Evolutionary conservation across 2,113 vertebrate genomes (phyloP).

Genomic region (Scytalopus superciliaris): DNA sequence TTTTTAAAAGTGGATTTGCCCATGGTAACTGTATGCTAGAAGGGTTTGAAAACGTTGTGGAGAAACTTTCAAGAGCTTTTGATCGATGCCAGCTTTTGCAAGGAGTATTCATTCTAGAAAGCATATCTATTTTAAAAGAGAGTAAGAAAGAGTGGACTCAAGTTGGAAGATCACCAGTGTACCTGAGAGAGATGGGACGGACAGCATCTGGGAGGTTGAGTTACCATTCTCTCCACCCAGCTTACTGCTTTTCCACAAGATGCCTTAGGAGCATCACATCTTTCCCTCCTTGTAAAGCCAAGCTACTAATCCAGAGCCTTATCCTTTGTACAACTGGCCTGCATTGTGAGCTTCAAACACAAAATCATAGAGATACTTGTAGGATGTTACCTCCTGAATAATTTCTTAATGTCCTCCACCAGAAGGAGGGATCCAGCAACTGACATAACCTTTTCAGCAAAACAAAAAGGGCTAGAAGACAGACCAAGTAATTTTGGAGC

Average conservation of each 20-base stretch:
- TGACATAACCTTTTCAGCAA: neutral
- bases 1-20: neutral
- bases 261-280: neutral
- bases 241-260: neutral
- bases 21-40: neutral
- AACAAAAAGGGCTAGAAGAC: neutral
- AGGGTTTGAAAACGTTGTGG: neutral
- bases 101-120: neutral
- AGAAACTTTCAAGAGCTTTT: neutral
- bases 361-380: neutral
- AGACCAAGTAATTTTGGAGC: neutral
- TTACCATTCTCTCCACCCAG: neutral
- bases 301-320: neutral
- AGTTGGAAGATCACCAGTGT: neutral
- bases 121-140: neutral
- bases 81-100: neutral
- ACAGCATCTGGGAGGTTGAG: accelerated
- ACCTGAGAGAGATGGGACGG: neutral
- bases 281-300: neutral
- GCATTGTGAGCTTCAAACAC: neutral
- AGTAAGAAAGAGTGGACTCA: neutral
- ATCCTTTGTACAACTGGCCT: neutral
- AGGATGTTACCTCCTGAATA: neutral
- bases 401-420: neutral
- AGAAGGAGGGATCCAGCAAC: neutral